Evolutionary conservation across 1,140 invertebrate genomes (phyloP), one percentile per base, ranked within the genome.

Genomic region (Drosophila burlai): DNA sequence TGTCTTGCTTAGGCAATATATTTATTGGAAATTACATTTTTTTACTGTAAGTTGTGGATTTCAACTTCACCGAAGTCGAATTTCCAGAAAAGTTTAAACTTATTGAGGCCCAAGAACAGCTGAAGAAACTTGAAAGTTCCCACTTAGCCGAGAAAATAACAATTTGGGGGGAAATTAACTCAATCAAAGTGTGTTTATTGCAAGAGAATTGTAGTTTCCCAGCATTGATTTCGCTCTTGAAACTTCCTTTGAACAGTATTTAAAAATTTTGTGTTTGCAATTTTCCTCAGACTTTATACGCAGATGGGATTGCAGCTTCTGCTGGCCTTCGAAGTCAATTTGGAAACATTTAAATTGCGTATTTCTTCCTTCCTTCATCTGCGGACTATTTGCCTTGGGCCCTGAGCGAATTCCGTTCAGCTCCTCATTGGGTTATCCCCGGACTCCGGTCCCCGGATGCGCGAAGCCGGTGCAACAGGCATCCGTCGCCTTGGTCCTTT

Each of bases 381-480:
- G 29, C 21, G 40, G 64, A 38, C 57, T 61, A 24, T 69, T 78
- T 68, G 57, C 64, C 45, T 18, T 34, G 57, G 40, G 57, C 57
- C 58, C 24, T 47, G 57, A 40, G 26, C 31, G 18, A 55, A 40
- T 55, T 55, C 34, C 54, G n/a, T 36, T 24, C 62, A 46, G 24
- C 64, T 52, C 9, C 45, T 66, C 68, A 46, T 58, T 68, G 77
- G 60, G 46, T 78, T 55, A 62, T 60, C 15, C 50, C 40, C 29
- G 29, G 29, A 58, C 45, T 36, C 36, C 45, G 40, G 47, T 45
- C 18, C 43, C 55, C 73, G 81, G 80, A 60, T 67, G 74, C 82
- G 73, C 40, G 38, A 29, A 69, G 64, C 61, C 64, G 50, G 18
- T 83, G 83, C 79, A 76, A 72, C 81, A 83, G 76, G 74, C 76